Percentiles rank a stretch among this genome's conserved stretches.
Conservation (phyloP, 2,888 invertebrate species). For the Pyralis farinalis region DNA sequence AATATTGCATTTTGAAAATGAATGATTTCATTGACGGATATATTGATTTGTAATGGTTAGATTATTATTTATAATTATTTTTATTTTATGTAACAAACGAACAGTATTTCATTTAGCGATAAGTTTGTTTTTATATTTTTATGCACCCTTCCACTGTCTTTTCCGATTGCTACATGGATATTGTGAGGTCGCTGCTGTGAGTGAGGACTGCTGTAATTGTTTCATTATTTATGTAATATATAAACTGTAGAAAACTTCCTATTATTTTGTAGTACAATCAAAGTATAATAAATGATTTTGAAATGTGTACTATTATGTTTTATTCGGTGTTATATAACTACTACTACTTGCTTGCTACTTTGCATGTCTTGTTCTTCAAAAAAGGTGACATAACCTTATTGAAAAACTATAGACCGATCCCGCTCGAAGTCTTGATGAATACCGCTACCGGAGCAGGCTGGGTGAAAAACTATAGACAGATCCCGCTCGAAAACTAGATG, state of each 20-base stretch:
- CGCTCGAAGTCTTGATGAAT: too few species aligned
- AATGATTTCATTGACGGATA: slow-evolving; percentile 16
- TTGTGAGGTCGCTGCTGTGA: slow-evolving; percentile 44
- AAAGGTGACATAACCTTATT: too few species aligned
- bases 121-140: slow-evolving; percentile 33
- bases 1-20: slow-evolving; percentile 42
- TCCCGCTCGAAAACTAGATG: too few species aligned
- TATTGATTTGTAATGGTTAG: slow-evolving; percentile 42
- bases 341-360: neutral
- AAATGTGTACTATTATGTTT: slow-evolving; percentile 42
- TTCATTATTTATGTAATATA: slow-evolving; percentile 77
- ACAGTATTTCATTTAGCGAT: slow-evolving; percentile 72
- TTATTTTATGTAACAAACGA: slow-evolving; percentile 41
- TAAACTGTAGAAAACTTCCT: slow-evolving; percentile 79
- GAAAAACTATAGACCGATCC: too few species aligned
- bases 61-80: slow-evolving; percentile 9
- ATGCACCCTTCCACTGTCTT: slow-evolving; percentile 21
- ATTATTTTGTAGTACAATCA: slow-evolving; percentile 81
- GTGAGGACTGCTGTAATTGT: slow-evolving; percentile 63
- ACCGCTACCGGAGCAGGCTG: too few species aligned
- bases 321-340: neutral
- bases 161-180: slow-evolving; percentile 36
- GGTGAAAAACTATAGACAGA: too few species aligned
- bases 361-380: too few species aligned
- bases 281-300: slow-evolving; percentile 74